Base-by-base conservation (phyloP, 2,888 invertebrate genomes). In the Antheraea assamensis region DNA sequence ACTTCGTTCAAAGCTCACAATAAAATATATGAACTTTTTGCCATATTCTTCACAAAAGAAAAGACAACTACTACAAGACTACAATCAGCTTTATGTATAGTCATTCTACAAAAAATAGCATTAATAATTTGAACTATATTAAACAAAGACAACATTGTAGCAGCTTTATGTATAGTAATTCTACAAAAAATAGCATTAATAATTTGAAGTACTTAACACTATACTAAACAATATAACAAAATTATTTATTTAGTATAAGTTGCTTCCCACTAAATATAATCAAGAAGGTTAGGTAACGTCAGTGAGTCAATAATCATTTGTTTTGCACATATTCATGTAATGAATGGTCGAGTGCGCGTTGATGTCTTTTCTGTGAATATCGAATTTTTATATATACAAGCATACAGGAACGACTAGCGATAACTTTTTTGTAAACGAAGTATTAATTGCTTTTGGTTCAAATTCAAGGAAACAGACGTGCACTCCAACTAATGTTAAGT, bases 281-380 rank as follows among this genome's bases (percentile, higher is more conserved):
- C 24, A 58, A 30, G 30, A 64, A 64, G 61, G 61, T 17, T 30
- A 30, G 15, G 27, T 64, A 27, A 64, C 21, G 27, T 13, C 13
- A 42, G 42, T 42, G 42, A 42, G 13, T 13, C 10, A 42, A 42
- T 42, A 42, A 42, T 13, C 42, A 64, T 30, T 4, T 5, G 4
- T 64, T 30, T 64, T 27, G 27, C 27, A 30, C 30, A 64, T 27
- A 27, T 13, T 64, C 30, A 64, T n/a, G n/a, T n/a, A n/a, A n/a
- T n/a, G n/a, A n/a, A n/a, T 30, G 19, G 61, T 64, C 61, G 61
- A 13, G 61, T 61, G 61, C 61, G 61, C 61, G 61, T 64, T 64
- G 61, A 64, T 64, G 61, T 64, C 61, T 64, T 64, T 64, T 64
- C 61, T 64, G 61, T 64, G 30, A 7, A 17, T 30, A 61, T 8